phyloP scores from a whole-genome alignment of 1,140 invertebrate species.

The Periplaneta americana region DNA sequence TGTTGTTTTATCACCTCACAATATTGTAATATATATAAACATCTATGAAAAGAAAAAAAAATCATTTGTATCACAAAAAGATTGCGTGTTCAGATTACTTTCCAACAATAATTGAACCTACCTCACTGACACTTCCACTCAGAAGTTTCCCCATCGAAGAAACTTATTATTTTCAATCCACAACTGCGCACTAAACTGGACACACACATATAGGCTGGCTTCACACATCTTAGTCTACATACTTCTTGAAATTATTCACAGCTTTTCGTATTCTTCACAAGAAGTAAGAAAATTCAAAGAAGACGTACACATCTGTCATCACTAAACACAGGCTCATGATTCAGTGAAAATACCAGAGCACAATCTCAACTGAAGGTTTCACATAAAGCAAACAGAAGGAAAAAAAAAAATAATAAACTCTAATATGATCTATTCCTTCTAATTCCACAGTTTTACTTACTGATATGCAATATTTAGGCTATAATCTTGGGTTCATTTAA shows the following conservation, averaged over 20 bases:
- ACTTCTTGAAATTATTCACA: neutral
- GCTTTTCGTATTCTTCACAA: neutral
- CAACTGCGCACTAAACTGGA: neutral
- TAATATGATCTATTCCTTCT: neutral
- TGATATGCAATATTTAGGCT: neutral
- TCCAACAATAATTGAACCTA: neutral
- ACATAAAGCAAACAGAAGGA: neutral
- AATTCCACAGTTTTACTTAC: neutral
- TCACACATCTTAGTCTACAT: neutral
- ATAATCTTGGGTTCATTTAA: neutral
- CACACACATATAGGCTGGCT: neutral
- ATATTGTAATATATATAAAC: neutral
- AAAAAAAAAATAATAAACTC: neutral
- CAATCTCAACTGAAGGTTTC: neutral
- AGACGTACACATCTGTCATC: neutral
- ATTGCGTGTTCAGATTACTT: neutral
- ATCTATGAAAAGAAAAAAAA: neutral
- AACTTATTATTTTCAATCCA: neutral
- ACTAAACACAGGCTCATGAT: neutral
- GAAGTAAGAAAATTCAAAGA: neutral
- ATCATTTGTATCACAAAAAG: neutral
- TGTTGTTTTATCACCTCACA: neutral
- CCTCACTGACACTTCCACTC: neutral
- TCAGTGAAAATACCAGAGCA: neutral
- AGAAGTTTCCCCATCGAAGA: neutral